Percentiles rank a stretch among this genome's conserved stretches.
Evolutionary conservation across 2,797 vertebrate species (phyloP).

Genomic region (Coreius guichenoti): DNA sequence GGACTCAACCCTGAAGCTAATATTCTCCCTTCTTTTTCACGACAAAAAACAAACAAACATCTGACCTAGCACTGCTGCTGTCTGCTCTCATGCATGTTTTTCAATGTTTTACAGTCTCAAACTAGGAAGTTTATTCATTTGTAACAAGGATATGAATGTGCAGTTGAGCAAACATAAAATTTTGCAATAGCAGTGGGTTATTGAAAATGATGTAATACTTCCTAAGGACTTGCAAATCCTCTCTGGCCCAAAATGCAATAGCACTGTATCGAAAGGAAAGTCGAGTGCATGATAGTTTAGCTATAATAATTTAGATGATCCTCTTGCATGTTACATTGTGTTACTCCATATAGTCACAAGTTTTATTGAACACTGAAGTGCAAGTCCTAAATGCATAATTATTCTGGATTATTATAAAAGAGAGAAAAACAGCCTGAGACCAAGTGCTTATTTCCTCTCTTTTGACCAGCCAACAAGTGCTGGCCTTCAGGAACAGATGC

Average conservation of each 20-base stretch:
- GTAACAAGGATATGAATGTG: slow-evolving; percentile 15
- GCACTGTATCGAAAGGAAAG: slow-evolving; percentile 17
- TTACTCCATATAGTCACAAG: not conserved
- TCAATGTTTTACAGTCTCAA: slow-evolving; percentile 14
- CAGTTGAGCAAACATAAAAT: slow-evolving; percentile 8
- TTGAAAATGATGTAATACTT: slow-evolving; percentile 47
- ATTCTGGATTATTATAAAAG: not conserved
- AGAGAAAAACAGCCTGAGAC: not conserved
- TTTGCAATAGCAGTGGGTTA: slow-evolving; percentile 10
- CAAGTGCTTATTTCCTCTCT: slow-evolving; percentile 14
- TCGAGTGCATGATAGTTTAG: not conserved
- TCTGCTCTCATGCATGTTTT: slow-evolving; percentile 18
- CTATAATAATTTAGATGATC: slow-evolving; percentile 8
- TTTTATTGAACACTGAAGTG: not conserved
- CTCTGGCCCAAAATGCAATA: slow-evolving; percentile 20
- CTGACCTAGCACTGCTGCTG: not conserved
- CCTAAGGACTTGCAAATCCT: slow-evolving; percentile 28
- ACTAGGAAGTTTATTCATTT: slow-evolving; percentile 32
- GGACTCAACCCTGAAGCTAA: slow-evolving; percentile 62
- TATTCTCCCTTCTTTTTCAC: slow-evolving; percentile 60
- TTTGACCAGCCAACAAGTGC: not conserved
- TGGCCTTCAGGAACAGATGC: slow-evolving; percentile 35
- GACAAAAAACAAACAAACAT: slow-evolving; percentile 29
- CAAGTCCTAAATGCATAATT: not conserved
- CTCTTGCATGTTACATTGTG: not conserved